phyloP scores from a whole-genome alignment of 2,888 invertebrate genomes.

The Eupeodes luniger region DNA sequence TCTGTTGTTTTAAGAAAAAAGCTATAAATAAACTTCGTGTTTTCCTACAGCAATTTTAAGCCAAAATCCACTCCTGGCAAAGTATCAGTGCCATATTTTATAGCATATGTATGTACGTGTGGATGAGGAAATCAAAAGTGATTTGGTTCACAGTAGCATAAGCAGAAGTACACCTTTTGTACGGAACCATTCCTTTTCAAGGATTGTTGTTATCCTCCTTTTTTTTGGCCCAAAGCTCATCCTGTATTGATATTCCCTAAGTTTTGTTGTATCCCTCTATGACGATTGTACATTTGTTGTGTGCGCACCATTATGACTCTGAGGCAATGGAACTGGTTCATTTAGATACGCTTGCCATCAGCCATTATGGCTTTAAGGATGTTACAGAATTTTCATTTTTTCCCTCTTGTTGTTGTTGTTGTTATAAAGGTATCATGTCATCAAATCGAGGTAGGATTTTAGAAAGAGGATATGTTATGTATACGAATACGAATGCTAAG shows the following conservation, averaged over 20 bases:
- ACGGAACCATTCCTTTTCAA: constrained; percentile 32
- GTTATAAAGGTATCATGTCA: not conserved
- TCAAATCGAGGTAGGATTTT: constrained; percentile 35
- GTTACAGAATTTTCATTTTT: constrained; percentile 39
- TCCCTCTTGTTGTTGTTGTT: not conserved
- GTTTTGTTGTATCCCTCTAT: constrained; percentile 41
- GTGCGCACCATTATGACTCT: constrained; percentile 33
- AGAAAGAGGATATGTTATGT: constrained; percentile 6
- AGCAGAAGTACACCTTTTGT: constrained; percentile 41
- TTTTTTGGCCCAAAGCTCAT: constrained; percentile 35
- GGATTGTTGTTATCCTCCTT: constrained; percentile 35
- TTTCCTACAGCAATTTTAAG: too few relatives aligned
- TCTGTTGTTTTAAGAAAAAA: too few relatives aligned
- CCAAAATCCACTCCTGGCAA: constrained; percentile 23
- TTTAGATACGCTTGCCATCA: constrained; percentile 64
- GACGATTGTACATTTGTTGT: constrained; percentile 18
- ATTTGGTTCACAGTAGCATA: constrained; percentile 36
- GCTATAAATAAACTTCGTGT: too few relatives aligned
- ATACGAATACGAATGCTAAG: too few relatives aligned
- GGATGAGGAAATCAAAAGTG: constrained; percentile 45
- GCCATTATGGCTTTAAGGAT: constrained; percentile 52
- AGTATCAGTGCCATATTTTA: constrained; percentile 21
- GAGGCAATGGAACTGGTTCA: constrained; percentile 50
- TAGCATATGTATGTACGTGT: constrained; percentile 9
- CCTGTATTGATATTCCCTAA: constrained; percentile 56